Evolutionary conservation across 2,888 invertebrate species (phyloP), one percentile per base, ranked within the genome.

Genomic region (Galerucella pusilla): DNA sequence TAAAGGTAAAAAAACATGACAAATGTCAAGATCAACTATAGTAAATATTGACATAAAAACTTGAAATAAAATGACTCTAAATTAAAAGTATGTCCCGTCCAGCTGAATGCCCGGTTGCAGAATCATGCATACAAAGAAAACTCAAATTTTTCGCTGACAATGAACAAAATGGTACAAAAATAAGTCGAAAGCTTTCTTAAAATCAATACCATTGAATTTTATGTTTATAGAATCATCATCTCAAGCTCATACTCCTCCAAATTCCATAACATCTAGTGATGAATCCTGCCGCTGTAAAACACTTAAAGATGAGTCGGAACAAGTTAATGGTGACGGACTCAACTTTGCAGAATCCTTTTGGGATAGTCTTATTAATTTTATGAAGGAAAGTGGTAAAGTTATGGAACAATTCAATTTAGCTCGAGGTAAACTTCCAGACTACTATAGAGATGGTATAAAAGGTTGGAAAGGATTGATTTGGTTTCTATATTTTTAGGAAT

Each of bases 321-420:
- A 60, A 60, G 35, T 42, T 42, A 42, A 42, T 42, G 61, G 16
- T n/a, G 7, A 35, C 0, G 45, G 45, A 16, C n/a, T 64, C 2
- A 16, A 64, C 7, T 57, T 64, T 25, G 68, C 42, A n/a, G 61
- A 73, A 14, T 12, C 16, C 2, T 73, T 73, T 63, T 69, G 60
- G 63, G 46, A 73, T 12, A 64, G 73, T 16, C 49, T 73, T 6
- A 16, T 68, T 28, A 16, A 20, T 45, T 73, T 73, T 28, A 68
- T 73, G 68, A 46, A 45, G 11, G 64, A 68, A 54, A 57, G 68
- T 16, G 20, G 68, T 45, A 73, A 45, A 46, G 57, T 73, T 11
- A 25, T 69, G 64, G 59, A 73, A 16, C 45, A 64, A 20, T 64
- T n/a, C 20, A 20, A 42, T 35, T 14, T 20, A 12, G 14, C 11